These are phyloP conservation scores for Psophia crepitans DNA, from an alignment of 2,113 vertebrate species.

Conservation along the genomic window DNA sequence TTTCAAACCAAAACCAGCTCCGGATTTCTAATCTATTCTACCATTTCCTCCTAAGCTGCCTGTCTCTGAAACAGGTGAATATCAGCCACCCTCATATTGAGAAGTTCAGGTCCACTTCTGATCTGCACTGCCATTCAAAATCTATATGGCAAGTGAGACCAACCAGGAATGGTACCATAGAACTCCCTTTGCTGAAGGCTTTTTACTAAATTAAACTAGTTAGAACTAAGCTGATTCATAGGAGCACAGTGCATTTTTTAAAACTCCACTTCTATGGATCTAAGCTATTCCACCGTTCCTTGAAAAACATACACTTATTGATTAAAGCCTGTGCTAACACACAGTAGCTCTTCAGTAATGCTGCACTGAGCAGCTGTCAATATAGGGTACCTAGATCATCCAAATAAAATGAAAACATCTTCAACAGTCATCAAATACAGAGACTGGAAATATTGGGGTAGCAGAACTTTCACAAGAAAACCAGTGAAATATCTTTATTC, in stretches of 20 bases:
- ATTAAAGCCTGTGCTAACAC: not conserved
- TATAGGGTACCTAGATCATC: not conserved
- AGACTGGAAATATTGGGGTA: not conserved
- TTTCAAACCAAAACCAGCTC: conserved; percentile 7
- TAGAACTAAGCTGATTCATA: conserved; percentile 15
- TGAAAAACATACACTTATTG: not conserved
- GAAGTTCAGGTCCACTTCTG: not conserved
- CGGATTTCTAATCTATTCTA: not conserved
- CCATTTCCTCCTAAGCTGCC: not conserved
- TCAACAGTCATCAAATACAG: not conserved
- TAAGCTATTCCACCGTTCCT: not conserved
- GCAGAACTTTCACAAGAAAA: not conserved
- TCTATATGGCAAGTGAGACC: not conserved
- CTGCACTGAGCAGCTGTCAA: not conserved
- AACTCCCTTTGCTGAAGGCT: conserved; percentile 31
- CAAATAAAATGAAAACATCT: not conserved
- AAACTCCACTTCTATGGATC: not conserved
- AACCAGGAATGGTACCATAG: not conserved
- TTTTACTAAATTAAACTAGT: conserved; percentile 49
- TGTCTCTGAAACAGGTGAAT: not conserved
- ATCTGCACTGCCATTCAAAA: not conserved
- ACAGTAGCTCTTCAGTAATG: not conserved
- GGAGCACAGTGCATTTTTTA: not conserved
- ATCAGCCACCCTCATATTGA: not conserved
- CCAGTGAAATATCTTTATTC: not conserved